Evolutionary conservation across 2,113 vertebrate genomes (phyloP), one percentile per base, ranked within the genome.

Genomic region (Peromyscus californicus): DNA sequence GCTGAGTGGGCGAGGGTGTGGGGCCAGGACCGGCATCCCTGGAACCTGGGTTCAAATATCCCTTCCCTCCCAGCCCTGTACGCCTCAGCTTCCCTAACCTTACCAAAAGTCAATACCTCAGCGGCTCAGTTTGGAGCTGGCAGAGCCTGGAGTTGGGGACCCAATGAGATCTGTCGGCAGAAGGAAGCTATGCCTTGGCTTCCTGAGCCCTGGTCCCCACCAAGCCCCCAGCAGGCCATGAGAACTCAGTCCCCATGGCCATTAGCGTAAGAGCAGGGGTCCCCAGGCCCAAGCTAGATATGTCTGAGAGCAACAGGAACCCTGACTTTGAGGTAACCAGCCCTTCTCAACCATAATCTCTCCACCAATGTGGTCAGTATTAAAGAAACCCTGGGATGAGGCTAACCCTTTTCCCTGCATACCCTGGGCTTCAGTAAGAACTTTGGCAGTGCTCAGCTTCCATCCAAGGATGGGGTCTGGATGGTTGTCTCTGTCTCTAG

Each of bases 401-500:
- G 83, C 91, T 24, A 74, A 59, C 9, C 75, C 74, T 36, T 74
- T 65, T 10, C 70, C 54, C 39, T 29, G 0, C 31, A 31, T 17
- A 7, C 16, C 65, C 85, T n/a, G 7, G 10, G 33, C 69, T 3
- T 51, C 5, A 0, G 57, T 4, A 72, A 54, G 48, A 26, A 1
- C n/a, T 29, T 12, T 13, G 39, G 48, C 33, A 45, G 17, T 26
- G 29, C 51, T 31, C n/a, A 3, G 45, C 48, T 70, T 87, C 75
- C 3, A 29, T 65, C 26, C 0, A 1, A 19, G 10, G 48, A 19
- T 8, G 80, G 16, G 31, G n/a, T 48, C 69, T 90, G 39, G 90
- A 72, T 1, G 2, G 69, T 86, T 3, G 0, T 70, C 16, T 0
- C 74, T 70, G 4, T 45, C 69, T 45, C 9, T 80, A 99, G 99